Base-by-base conservation (phyloP, 2,888 invertebrate species). In the Capitulum mitella region DNA sequence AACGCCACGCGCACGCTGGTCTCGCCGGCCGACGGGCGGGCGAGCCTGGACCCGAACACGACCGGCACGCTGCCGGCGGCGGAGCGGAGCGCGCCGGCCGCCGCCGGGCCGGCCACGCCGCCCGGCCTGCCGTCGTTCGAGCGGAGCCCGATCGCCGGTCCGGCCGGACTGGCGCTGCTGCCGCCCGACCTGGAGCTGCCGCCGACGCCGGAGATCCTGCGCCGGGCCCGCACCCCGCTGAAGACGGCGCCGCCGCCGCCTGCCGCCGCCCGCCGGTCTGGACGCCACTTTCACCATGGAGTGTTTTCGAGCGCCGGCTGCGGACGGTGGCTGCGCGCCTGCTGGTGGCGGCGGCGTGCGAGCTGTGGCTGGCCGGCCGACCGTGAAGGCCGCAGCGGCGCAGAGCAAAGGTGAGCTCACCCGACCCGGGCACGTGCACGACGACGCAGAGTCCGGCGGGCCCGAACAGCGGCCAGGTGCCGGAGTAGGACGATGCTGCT, bases 161-260 rank as follows among this genome's bases (percentile, higher is more conserved):
- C 32, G 32, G 37, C 70, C 70, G 22, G 29, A 19, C n/a, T 32
- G 6, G 51, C 26, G 26, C 80, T 5, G 79, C 78, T n/a, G 32
- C 46, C 40, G 78, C 79, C 12, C 78, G 46, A 5, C 43, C 64
- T 12, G 32, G 37, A 43, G 77, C 32, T 43, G 51, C 70, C 48
- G n/a, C 64, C 77, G 43, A 40, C 78, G 46, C 48, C 48, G 37
- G 70, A 70, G 70, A 70, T 70, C 34, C 70, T 70, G 70, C 70
- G 70, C 22, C 70, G 70, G 6, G 32, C 26, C 22, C 70, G 70
- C 22, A 70, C 70, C 3, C 70, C 70, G 70, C 70, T 70, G 37
- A 70, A 70, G 70, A 8, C 37, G 22, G 70, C 70, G 37, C 1
- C 70, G 37, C 10, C 61, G 29, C 14, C 61, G 19, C 19, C 37